phyloP scores from a whole-genome alignment of 1,140 invertebrate genomes.

The Subanguina moxae region DNA sequence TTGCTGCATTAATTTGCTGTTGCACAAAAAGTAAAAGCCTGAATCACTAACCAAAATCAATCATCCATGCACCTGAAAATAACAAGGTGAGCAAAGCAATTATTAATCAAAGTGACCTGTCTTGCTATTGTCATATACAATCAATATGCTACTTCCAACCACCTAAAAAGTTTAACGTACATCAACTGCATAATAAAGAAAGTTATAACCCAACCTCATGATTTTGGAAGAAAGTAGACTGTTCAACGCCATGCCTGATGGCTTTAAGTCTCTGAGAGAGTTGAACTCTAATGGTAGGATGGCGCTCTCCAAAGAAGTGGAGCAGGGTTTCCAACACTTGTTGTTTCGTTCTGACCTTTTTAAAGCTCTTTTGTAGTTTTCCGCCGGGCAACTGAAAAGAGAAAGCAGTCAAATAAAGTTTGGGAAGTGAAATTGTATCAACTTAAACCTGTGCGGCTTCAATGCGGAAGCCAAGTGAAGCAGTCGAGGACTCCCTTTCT shows the following conservation, averaged over 20 bases:
- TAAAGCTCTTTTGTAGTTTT: conserved; percentile 86
- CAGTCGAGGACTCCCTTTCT: conserved; percentile 91
- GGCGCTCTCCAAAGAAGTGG: conserved; percentile 76
- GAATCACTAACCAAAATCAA: conserved; percentile 71
- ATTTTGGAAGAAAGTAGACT: conserved; percentile 79
- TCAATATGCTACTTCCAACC: conserved; percentile 90
- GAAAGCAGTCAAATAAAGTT: neutral
- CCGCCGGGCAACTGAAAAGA: conserved; percentile 67
- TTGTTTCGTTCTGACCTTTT: conserved; percentile 81
- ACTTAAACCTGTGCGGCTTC: conserved; percentile 82
- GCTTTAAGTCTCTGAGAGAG: conserved; percentile 79
- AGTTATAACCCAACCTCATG: conserved; percentile 70
- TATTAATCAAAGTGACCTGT: neutral
- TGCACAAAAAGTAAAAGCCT: neutral
- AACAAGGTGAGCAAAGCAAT: conserved; percentile 56
- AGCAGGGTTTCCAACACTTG: conserved; percentile 77
- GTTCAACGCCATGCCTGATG: conserved; percentile 74
- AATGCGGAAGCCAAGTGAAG: conserved; percentile 87
- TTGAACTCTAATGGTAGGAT: conserved; percentile 67
- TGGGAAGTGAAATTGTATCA: too few species aligned
- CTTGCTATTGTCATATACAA: conserved; percentile 81
- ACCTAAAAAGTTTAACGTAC: conserved; percentile 61
- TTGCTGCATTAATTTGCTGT: conserved; percentile 65
- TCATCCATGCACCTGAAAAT: conserved; percentile 84
- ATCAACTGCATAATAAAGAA: conserved; percentile 9